Base-by-base conservation (phyloP, 2,113 vertebrate genomes). In the Dunckerocampus dactyliophorus region DNA sequence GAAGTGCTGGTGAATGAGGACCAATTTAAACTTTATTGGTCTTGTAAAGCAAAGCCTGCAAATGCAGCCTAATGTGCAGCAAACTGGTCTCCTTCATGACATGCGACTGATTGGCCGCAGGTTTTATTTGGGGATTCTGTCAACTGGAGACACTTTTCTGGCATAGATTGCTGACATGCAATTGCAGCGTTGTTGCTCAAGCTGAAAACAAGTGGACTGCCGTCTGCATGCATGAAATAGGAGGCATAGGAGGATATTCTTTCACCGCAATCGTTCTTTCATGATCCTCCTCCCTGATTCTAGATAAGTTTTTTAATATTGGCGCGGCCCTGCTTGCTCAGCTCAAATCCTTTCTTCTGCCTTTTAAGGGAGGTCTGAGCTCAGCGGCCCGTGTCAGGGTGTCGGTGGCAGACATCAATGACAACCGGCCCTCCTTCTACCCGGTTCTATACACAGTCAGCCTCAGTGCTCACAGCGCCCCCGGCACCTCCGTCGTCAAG, bases 401-500 rank as follows among this genome's bases (percentile, higher is more conserved):
- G 39, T 92, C 88, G 15, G 83, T 99, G 74, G 91, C 90, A 58
- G 97, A 99, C 28, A 89, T 96, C 6, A 99, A 98, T 8, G 96
- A 98, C 89, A 99, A 98, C 77, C 87, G 88, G 3, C 96, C 96
- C 0, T 88, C 88, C 52, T 99, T 99, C 69, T 99, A 99, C 71
- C 97, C 97, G 0, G 70, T 93, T 64, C 89, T 93, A 62, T 99
- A 99, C 21, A 93, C 93, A 0, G 92, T 93, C 75, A 98, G 96
- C 75, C 88, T 99, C 65, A 97, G 95, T 68, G 91, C 92, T 0
- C 94, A 96, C 70, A 98, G 95, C 53, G 85, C 92, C 61, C 96
- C 94, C 0, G 97, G 95, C 3, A 96, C 95, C 0, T 93, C 94
- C 0, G 92, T 99, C 10, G 85, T 95, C 82, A 93, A 92, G 15